Percentiles rank a stretch among this genome's conserved stretches.
phyloP scores from a whole-genome alignment of 2,888 invertebrate genomes.

The Acanthosepion lycidas region DNA sequence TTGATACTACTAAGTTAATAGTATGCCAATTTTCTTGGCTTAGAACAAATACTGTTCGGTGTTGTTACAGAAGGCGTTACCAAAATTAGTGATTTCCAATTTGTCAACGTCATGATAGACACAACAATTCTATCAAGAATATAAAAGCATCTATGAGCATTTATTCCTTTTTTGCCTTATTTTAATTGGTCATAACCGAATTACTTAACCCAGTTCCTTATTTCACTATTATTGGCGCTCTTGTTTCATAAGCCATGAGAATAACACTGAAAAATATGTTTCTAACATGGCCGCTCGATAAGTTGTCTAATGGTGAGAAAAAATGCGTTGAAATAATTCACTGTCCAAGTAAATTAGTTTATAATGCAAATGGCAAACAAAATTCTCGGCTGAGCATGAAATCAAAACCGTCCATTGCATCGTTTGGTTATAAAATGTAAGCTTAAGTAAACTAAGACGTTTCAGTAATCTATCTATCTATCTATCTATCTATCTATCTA shows the following conservation, averaged over 20 bases:
- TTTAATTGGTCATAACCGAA: not conserved
- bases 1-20: no score
- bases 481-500: not conserved
- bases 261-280: not conserved
- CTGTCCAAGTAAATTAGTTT: conserved; percentile 2
- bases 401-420: not conserved
- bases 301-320: not conserved
- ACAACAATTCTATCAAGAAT: no score
- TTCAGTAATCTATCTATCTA: not conserved
- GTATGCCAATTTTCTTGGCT: no score
- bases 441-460: not conserved
- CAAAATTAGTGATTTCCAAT: no score
- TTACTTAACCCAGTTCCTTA: not conserved
- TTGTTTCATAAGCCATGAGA: not conserved
- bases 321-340: not conserved
- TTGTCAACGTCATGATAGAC: no score
- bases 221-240: not conserved
- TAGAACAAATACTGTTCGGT: no score
- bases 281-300: not conserved
- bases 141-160: not conserved
- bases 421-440: not conserved
- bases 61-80: no score
- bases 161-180: not conserved
- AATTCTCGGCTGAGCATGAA: not conserved
- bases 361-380: not conserved